Conservation (phyloP, 2,797 vertebrate species). For the Hemibagrus guttatus region DNA sequence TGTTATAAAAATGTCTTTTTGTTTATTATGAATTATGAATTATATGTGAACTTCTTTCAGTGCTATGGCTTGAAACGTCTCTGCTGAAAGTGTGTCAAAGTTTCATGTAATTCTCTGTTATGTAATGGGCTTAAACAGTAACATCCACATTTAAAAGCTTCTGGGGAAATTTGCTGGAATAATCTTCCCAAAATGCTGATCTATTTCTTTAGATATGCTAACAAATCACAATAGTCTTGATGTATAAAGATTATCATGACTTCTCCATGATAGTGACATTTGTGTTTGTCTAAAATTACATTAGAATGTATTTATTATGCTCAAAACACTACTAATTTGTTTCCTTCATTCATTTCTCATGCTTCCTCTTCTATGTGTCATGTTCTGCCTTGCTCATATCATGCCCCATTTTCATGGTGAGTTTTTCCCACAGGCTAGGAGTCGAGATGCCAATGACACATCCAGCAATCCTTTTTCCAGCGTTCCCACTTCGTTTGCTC, state of each 20-base stretch:
- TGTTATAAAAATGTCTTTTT: not conserved
- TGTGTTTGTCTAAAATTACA: not conserved
- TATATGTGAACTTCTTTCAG: not conserved
- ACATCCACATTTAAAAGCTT: not conserved
- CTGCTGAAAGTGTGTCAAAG: not conserved
- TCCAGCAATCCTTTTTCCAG: constrained; percentile 79
- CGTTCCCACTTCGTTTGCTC: constrained; percentile 80
- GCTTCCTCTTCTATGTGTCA: not conserved
- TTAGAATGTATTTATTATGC: not conserved
- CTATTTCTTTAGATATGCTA: constrained; percentile 30
- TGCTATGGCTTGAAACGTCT: not conserved
- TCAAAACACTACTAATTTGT: not conserved
- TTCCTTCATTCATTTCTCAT: not conserved
- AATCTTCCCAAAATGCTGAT: constrained; percentile 12
- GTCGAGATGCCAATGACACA: constrained; percentile 74
- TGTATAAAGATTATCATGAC: not conserved
- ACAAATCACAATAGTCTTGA: constrained; percentile 6
- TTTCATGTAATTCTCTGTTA: not conserved
- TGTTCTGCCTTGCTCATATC: not conserved
- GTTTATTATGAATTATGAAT: not conserved
- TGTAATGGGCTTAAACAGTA: not conserved
- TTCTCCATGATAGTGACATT: constrained; percentile 8
- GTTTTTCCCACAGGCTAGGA: constrained; percentile 68
- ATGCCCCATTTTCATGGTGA: not conserved
- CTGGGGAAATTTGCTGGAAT: not conserved